These are phyloP conservation scores for Apus apus DNA, from an alignment of 2,113 vertebrate species.

Conservation along the genomic window DNA sequence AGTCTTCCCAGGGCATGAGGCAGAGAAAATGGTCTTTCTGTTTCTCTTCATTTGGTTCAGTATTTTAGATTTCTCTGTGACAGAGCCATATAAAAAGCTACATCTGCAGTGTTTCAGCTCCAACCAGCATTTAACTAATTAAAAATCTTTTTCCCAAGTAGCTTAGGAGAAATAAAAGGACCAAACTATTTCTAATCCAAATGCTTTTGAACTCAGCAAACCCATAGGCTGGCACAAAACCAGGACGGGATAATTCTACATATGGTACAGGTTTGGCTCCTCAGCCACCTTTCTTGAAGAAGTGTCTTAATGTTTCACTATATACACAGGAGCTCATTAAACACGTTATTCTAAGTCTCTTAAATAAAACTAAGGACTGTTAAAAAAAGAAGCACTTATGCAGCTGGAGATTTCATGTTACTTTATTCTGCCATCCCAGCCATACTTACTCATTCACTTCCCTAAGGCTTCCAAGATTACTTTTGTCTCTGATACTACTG, in stretches of 20 bases:
- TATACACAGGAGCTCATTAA: neutral
- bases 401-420: neutral
- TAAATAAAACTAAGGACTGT: neutral
- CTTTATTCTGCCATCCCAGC: neutral
- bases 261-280: neutral
- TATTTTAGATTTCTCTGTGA: neutral
- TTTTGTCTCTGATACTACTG: neutral
- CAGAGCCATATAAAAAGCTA: neutral
- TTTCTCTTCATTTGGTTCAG: neutral
- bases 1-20: neutral
- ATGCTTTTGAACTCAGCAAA: neutral
- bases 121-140: neutral
- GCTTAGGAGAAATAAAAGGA: neutral
- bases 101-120: neutral
- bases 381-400: neutral
- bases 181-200: neutral
- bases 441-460: neutral
- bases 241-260: neutral
- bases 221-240: neutral
- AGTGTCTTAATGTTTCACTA: neutral
- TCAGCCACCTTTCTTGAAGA: neutral
- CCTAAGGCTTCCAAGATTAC: neutral
- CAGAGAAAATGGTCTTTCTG: neutral
- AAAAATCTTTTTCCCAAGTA: neutral
- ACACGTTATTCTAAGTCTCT: neutral